phyloP scores from a whole-genome alignment of 2,113 vertebrate genomes.

The Felis chaus region DNA sequence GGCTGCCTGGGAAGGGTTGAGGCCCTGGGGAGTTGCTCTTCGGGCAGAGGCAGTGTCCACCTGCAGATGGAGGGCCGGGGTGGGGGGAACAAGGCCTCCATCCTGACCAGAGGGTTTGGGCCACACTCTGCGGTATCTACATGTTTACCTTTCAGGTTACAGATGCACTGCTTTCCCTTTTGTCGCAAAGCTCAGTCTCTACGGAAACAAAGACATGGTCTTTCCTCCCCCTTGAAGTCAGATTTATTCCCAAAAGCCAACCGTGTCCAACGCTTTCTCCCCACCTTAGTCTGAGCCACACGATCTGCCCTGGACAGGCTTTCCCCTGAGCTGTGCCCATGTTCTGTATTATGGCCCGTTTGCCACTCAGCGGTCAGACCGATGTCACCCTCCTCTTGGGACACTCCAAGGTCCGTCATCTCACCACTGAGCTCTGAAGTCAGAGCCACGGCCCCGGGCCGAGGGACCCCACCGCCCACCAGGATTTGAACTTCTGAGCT shows the following conservation, averaged over 20 bases:
- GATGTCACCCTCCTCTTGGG: background rate
- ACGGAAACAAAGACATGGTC: background rate
- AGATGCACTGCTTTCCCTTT: background rate
- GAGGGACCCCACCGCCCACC: rapidly evolving
- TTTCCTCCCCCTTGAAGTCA: background rate
- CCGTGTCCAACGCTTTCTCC: background rate
- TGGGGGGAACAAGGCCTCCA: too few species aligned
- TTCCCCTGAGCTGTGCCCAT: background rate
- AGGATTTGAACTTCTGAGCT: background rate
- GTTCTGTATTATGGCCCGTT: rapidly evolving
- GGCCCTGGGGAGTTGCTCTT: rapidly evolving
- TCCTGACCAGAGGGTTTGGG: background rate
- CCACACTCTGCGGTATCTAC: rapidly evolving
- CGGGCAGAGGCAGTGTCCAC: background rate
- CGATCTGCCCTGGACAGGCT: rapidly evolving
- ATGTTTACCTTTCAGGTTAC: background rate
- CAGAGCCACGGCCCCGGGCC: too few species aligned
- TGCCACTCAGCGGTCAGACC: background rate
- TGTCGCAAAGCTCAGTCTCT: background rate
- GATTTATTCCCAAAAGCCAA: background rate
- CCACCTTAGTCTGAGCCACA: background rate
- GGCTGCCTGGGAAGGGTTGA: rapidly evolving
- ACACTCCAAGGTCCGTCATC: rapidly evolving
- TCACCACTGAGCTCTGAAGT: rapidly evolving
- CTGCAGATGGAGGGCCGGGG: background rate